These are phyloP conservation scores for Heliothis peltigera DNA, from an alignment of 2,888 invertebrate genomes.

Conservation along the genomic window DNA sequence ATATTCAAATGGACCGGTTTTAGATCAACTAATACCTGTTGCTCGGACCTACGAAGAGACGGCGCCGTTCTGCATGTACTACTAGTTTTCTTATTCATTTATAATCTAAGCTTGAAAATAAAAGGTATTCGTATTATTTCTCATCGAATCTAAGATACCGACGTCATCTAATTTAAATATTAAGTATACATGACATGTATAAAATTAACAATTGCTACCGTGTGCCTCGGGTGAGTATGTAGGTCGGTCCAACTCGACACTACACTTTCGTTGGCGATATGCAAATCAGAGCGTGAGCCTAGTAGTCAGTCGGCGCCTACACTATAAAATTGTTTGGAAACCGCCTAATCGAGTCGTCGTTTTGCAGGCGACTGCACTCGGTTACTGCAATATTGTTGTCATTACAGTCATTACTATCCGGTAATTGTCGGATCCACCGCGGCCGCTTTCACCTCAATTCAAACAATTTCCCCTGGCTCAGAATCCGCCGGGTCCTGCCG, in stretches of 20 bases:
- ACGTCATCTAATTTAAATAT: slow-evolving; percentile 17
- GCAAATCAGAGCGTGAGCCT: slow-evolving; percentile 85
- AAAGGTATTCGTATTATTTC: slow-evolving; percentile 42
- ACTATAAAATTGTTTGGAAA: slow-evolving; percentile 72
- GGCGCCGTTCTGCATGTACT: slow-evolving; percentile 71
- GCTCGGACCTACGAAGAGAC: slow-evolving; percentile 37
- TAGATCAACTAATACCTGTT: slow-evolving; percentile 69
- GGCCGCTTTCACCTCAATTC: slow-evolving; percentile 79
- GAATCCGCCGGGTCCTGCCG: slow-evolving; percentile 67
- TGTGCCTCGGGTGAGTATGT: slow-evolving; percentile 64
- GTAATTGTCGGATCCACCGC: slow-evolving; percentile 73
- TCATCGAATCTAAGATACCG: slow-evolving; percentile 31
- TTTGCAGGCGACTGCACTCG: slow-evolving; percentile 70
- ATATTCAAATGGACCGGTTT: slow-evolving; percentile 83
- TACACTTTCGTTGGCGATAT: slow-evolving; percentile 86
- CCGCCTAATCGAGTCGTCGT: slow-evolving; percentile 64
- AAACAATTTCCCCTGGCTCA: slow-evolving; percentile 72
- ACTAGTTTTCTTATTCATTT: slow-evolving; percentile 69
- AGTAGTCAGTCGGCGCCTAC: slow-evolving; percentile 68
- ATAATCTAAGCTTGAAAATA: slow-evolving; percentile 63
- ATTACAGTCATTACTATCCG: slow-evolving; percentile 74
- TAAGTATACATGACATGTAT: slow-evolving; percentile 33
- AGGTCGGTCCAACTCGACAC: slow-evolving; percentile 75
- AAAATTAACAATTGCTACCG: slow-evolving; percentile 49
- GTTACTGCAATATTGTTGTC: slow-evolving; percentile 72